phyloP scores from a whole-genome alignment of 64 coral and sea anemone genomes.

The Montipora foliosa region DNA sequence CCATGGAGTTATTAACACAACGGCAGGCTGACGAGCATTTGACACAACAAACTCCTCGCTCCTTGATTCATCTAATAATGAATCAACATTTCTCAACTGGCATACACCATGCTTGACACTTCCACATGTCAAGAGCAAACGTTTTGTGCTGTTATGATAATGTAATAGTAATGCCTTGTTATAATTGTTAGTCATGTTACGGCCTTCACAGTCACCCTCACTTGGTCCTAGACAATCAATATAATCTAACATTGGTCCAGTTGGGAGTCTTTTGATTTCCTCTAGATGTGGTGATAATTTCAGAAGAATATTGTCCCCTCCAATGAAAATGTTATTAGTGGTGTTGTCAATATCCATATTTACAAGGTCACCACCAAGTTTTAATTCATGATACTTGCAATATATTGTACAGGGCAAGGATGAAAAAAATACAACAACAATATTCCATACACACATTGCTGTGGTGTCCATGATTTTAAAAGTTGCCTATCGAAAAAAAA shows the following conservation, averaged over 20 bases:
- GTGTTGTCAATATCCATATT: constrained; percentile 69
- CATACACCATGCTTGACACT: constrained; percentile 76
- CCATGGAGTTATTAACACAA: constrained; percentile 73
- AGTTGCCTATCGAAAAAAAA: background rate
- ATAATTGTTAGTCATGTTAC: constrained; percentile 35
- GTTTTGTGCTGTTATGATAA: constrained; percentile 37
- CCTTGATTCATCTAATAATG: background rate
- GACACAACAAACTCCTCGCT: constrained; percentile 33
- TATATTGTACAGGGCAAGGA: background rate
- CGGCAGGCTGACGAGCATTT: constrained; percentile 30
- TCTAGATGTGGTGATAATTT: constrained; percentile 56
- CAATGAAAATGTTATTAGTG: constrained; percentile 76
- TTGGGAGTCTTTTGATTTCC: constrained; percentile 7
- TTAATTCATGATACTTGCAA: constrained; percentile 31
- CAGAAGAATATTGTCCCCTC: constrained; percentile 77
- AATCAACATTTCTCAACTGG: constrained; percentile 67
- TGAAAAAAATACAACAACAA: background rate
- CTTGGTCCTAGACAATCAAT: constrained; percentile 4
- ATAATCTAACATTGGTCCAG: constrained; percentile 65
- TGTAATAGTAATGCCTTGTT: constrained; percentile 76
- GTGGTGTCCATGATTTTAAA: background rate
- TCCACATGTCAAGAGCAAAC: constrained; percentile 73
- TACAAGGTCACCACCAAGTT: constrained; percentile 31
- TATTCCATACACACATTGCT: background rate
- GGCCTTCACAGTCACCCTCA: no score